Conservation (phyloP, 2,113 vertebrate species). For the Passer montanus region DNA sequence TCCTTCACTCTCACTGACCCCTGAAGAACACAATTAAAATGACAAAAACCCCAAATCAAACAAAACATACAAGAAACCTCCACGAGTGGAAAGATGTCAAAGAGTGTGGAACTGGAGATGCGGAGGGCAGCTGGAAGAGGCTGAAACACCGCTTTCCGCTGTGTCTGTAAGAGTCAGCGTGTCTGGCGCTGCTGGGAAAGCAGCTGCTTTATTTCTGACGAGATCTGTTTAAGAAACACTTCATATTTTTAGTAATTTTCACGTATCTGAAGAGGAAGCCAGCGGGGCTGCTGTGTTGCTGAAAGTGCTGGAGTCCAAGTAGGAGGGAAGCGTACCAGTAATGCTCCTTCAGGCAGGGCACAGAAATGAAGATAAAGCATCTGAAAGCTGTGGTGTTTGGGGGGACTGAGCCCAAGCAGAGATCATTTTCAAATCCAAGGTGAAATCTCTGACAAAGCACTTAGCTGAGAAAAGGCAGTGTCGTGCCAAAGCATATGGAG, state of each 20-base stretch:
- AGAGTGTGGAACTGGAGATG: background rate
- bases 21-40: background rate
- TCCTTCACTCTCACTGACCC: rapidly evolving
- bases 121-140: background rate
- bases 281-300: background rate
- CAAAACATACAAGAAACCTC: background rate
- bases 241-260: background rate
- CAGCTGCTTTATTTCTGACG: constrained; percentile 10
- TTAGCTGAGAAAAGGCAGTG: background rate
- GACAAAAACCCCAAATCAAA: background rate
- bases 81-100: background rate
- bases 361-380: constrained; percentile 22
- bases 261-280: background rate
- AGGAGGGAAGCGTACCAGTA: background rate
- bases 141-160: background rate
- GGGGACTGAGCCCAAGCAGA: background rate
- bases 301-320: background rate
- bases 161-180: background rate
- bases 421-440: background rate
- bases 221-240: background rate
- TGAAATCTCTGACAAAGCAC: background rate
- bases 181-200: background rate
- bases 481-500: background rate
- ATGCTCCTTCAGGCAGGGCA: background rate
- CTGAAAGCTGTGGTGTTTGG: background rate